Conservation (phyloP, 2,113 vertebrate species). For the Callorhinus ursinus region DNA sequence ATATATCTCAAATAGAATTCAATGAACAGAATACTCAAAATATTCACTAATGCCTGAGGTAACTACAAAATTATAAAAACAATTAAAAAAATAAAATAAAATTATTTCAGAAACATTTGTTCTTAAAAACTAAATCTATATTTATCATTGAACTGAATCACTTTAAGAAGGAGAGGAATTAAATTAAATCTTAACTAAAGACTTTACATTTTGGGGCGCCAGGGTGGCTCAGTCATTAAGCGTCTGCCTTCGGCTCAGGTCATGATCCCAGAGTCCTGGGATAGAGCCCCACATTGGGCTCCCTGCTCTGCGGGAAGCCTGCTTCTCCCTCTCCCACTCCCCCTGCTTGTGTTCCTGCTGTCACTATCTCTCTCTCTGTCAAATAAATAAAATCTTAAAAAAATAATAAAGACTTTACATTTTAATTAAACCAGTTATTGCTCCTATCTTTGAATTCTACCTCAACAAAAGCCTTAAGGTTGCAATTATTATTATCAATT, state of each 20-base stretch:
- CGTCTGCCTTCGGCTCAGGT: too few species aligned
- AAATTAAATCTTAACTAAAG: slow-evolving; percentile 28
- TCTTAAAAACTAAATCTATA: slow-evolving; percentile 25
- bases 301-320: too few species aligned
- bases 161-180: background rate
- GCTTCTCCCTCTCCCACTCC: too few species aligned
- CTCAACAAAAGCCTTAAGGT: background rate
- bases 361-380: too few species aligned
- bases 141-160: background rate
- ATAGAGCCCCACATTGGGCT: too few species aligned
- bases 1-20: background rate
- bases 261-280: too few species aligned
- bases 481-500: background rate
- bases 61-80: background rate
- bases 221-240: too few species aligned
- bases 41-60: background rate
- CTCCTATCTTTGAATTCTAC: background rate
- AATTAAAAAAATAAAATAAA: background rate
- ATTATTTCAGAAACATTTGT: background rate
- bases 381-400: slow-evolving; percentile 16
- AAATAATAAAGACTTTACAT: background rate
- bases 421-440: slow-evolving; percentile 31
- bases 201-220: background rate
- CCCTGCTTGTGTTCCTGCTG: too few species aligned
- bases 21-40: slow-evolving; percentile 4